Percentiles rank a stretch among this genome's conserved stretches.
These are phyloP conservation scores for Taurulus bubalis DNA, from an alignment of 2,113 vertebrate genomes.

Conservation along the genomic window DNA sequence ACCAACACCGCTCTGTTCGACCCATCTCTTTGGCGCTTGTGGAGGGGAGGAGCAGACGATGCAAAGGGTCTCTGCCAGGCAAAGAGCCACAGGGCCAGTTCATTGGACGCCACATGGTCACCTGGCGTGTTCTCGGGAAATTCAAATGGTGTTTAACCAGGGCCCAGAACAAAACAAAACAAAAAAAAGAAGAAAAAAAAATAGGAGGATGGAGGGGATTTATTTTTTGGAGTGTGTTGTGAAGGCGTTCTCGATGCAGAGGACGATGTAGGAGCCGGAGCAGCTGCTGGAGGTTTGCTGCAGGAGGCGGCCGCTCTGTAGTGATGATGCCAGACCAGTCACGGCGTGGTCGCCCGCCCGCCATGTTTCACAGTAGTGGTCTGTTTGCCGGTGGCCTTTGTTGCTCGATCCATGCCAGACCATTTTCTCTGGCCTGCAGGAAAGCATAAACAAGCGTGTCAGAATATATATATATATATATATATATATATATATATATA, in stretches of 20 bases:
- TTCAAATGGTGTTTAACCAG: conserved; percentile 47
- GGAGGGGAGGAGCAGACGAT: conserved; percentile 64
- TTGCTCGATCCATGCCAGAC: conserved; percentile 94
- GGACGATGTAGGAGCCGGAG: conserved; percentile 85
- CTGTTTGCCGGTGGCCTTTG: conserved; percentile 84
- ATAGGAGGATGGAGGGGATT: conserved; percentile 35
- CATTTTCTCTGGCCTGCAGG: conserved; percentile 92
- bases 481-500: background rate
- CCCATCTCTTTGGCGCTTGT: conserved; percentile 81
- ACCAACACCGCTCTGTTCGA: conserved; percentile 64
- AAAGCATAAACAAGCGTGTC: conserved; percentile 30
- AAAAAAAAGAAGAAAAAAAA: background rate
- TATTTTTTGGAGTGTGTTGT: conserved; percentile 88
- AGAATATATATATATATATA: background rate
- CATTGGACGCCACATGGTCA: conserved; percentile 55
- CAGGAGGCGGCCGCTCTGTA: conserved; percentile 87
- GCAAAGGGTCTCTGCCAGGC: conserved; percentile 67
- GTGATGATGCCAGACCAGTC: conserved; percentile 88
- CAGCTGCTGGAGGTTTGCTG: conserved; percentile 89
- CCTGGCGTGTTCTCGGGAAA: conserved; percentile 36
- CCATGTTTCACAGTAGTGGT: conserved; percentile 98
- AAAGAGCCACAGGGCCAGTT: conserved; percentile 70
- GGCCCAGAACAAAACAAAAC: conserved; percentile 17
- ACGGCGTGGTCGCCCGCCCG: conserved; percentile 80
- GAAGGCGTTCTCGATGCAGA: conserved; percentile 97